A percentile compares a stretch with the other conserved stretches of the same genome.
Conservation (phyloP, 2,113 vertebrate genomes). For the Pachypanchax playfairii region DNA sequence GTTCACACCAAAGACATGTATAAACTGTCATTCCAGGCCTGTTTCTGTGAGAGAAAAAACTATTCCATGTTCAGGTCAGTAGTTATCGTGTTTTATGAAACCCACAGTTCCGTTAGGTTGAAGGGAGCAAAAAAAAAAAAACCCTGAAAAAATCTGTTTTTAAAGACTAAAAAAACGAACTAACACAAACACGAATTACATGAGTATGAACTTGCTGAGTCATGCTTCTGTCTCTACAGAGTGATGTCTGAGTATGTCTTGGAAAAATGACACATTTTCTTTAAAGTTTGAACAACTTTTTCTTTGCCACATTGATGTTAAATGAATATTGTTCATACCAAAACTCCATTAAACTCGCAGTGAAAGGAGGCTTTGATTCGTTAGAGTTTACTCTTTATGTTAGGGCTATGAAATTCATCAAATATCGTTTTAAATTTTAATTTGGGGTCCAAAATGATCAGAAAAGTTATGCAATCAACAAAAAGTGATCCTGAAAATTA, state of each 20-base stretch:
- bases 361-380: too few relatives aligned
- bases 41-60: neutral
- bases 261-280: neutral
- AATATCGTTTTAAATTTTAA: too few relatives aligned
- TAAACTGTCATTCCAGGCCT: neutral
- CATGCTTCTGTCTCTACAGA: slow-evolving; percentile 20
- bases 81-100: neutral
- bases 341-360: neutral
- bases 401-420: too few relatives aligned
- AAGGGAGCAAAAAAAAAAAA: neutral
- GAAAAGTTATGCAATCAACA: too few relatives aligned
- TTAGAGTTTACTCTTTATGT: too few relatives aligned
- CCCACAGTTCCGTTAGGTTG: neutral
- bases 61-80: neutral
- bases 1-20: neutral
- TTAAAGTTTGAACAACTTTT: slow-evolving; percentile 2
- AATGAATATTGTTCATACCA: neutral
- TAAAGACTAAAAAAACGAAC: neutral
- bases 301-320: neutral
- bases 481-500: too few relatives aligned
- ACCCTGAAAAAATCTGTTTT: neutral
- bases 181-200: too few relatives aligned
- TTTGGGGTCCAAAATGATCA: too few relatives aligned
- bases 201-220: neutral
- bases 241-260: too few relatives aligned